Base-by-base conservation (phyloP, 2,888 invertebrate genomes). In the Heteropelma amictum region DNA sequence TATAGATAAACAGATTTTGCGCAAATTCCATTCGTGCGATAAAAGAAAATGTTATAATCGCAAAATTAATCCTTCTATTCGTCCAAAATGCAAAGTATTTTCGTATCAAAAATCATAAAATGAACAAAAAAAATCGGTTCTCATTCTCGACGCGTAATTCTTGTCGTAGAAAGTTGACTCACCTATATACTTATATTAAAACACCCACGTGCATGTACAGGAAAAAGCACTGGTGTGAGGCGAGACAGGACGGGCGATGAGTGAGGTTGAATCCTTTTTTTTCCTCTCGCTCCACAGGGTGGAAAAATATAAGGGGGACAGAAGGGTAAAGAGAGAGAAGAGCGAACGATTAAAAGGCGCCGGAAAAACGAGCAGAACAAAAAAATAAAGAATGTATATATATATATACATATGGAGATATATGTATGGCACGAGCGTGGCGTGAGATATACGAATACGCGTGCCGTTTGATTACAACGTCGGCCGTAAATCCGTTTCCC, bases 401-500 rank as follows among this genome's bases (percentile, higher is more conserved):
- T 28, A 67, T 56, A 33, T 42, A 33, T 61, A 68, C 35, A 40
- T 40, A 40, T 26, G 26, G 54, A 38, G 28, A 23, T 33, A 12
- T n/a, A n/a, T 28, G 10, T 33, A 8, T 33, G 35, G 33, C 23
- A 12, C 7, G 51, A n/a, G n/a, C n/a, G n/a, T n/a, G n/a, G n/a
- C 23, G 12, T 14, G 38, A 30, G 26, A 19, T 14, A 26, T 38
- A 56, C 54, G 67, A 49, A 51, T 63, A 77, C 82, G 81, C 84
- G 81, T 82, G 83, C 79, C 82, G 77, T 85, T 86, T 84, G 85
- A 85, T 85, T 84, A 83, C 82, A 79, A 82, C 76, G 82, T 81
- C 82, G 74, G 80, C 80, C 81, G 80, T 86, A 86, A 84, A 86
- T 85, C 84, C 82, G 68, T 67, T 70, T 70, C 65, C 72, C 72